phyloP scores from a whole-genome alignment of 2,888 invertebrate species.

The Listrodromus nycthemerus region DNA sequence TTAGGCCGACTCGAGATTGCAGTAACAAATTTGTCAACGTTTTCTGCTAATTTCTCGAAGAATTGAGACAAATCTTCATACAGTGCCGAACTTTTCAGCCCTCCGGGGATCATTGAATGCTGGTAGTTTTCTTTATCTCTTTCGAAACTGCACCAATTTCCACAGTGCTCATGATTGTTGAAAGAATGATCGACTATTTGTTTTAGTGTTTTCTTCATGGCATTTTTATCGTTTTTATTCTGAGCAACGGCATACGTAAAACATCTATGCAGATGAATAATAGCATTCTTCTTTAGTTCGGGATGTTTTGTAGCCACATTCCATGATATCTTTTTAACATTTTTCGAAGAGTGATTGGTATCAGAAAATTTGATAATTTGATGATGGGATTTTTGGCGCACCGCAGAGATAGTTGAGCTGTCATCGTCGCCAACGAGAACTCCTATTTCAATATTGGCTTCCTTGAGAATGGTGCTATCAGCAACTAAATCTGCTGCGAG shows the following conservation, averaged over 20 bases:
- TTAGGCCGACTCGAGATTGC: not conserved
- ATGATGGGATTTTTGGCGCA: slow-evolving; percentile 8
- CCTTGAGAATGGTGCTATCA: no score
- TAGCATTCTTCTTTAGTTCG: slow-evolving; percentile 31
- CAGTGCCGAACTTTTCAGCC: slow-evolving; percentile 19
- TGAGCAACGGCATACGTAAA: slow-evolving; percentile 38
- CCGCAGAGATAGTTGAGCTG: slow-evolving; percentile 39
- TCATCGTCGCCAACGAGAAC: slow-evolving; percentile 54
- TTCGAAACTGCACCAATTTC: slow-evolving; percentile 42
- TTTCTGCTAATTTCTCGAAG: slow-evolving; percentile 52
- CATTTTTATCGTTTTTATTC: slow-evolving; percentile 28
- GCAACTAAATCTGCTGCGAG: no score
- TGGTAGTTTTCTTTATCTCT: slow-evolving; percentile 23
- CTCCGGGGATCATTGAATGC: slow-evolving; percentile 7
- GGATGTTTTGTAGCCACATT: slow-evolving; percentile 6
- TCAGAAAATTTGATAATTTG: slow-evolving; percentile 37
- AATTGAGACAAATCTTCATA: not conserved
- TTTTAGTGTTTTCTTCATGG: slow-evolving; percentile 26
- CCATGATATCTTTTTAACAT: slow-evolving; percentile 29
- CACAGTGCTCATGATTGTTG: slow-evolving; percentile 52
- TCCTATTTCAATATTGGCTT: slow-evolving; percentile 28
- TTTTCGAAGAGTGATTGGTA: slow-evolving; percentile 35
- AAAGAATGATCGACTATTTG: slow-evolving; percentile 52
- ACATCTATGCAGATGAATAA: slow-evolving; percentile 35
- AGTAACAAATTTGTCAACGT: slow-evolving; percentile 47